Percentiles rank a stretch among this genome's conserved stretches.
These are phyloP conservation scores for Halyomorpha halys DNA, from an alignment of 1,140 invertebrate species.

Conservation along the genomic window DNA sequence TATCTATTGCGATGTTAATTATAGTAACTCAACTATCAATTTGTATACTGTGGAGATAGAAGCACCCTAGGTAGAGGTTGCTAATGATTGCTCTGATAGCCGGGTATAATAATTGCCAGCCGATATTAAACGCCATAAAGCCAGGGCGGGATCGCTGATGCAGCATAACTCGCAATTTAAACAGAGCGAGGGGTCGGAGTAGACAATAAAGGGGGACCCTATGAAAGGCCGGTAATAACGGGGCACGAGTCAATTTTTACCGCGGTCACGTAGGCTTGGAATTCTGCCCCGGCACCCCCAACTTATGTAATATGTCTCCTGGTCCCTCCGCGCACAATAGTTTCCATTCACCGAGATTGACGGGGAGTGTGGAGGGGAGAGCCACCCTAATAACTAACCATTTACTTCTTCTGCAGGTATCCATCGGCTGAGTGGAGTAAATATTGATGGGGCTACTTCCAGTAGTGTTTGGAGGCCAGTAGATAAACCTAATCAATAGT, in stretches of 20 bases:
- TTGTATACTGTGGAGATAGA: too few relatives aligned
- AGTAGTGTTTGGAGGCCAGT: too few relatives aligned
- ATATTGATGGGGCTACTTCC: too few relatives aligned
- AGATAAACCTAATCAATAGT: too few relatives aligned
- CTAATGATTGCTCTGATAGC: too few relatives aligned
- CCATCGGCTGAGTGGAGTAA: too few relatives aligned
- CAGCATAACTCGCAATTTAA: not conserved
- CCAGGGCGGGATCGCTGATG: not conserved
- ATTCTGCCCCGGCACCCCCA: not conserved
- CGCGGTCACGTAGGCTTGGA: not conserved
- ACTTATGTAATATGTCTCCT: slow-evolving; percentile 7
- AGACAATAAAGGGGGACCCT: not conserved
- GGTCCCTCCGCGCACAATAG: not conserved
- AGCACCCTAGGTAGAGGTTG: too few relatives aligned
- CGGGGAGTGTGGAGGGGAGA: not conserved
- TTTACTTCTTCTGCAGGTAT: not conserved
- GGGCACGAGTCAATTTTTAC: slow-evolving; percentile 2
- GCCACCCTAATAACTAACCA: not conserved
- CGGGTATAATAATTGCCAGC: slow-evolving; percentile 11
- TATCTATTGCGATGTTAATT: too few relatives aligned
- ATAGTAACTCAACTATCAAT: too few relatives aligned
- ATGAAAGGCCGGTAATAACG: not conserved
- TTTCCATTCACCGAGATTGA: slow-evolving; percentile 2
- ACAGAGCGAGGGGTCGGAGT: not conserved
- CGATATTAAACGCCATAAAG: slow-evolving; percentile 20